These are phyloP conservation scores for Parnassius smintheus DNA, from an alignment of 2,888 invertebrate genomes.

Conservation along the genomic window DNA sequence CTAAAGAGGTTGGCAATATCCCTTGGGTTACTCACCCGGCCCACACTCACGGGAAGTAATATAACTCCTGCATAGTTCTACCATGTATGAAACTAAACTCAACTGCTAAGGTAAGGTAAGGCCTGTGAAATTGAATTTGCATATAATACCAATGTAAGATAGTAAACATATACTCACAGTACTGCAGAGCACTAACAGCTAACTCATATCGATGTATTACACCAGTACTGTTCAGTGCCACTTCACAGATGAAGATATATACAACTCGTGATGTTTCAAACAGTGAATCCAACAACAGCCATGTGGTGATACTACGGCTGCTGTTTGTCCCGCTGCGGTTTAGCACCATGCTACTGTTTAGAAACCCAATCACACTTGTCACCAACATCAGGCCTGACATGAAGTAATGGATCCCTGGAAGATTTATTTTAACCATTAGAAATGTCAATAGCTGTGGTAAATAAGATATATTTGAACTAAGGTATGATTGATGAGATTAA, in stretches of 20 bases:
- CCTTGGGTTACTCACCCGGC: no score
- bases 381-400: constrained; percentile 61
- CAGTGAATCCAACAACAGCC: constrained; percentile 68
- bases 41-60: no score
- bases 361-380: constrained; percentile 61
- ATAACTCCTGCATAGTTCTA: no score
- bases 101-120: no score
- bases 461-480: no score
- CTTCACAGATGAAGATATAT: constrained; percentile 65
- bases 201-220: constrained; percentile 61
- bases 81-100: no score
- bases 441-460: background rate
- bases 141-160: background rate
- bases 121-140: no score
- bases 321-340: constrained; percentile 52
- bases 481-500: no score
- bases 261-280: constrained; percentile 70
- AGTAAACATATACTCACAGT: constrained; percentile 46
- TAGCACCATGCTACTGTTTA: constrained; percentile 65
- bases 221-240: constrained; percentile 59
- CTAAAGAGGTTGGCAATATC: no score
- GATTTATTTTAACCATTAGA: background rate
- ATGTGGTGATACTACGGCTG: constrained; percentile 60
- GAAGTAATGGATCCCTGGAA: constrained; percentile 65
- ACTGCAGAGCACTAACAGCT: constrained; percentile 62